phyloP scores from a whole-genome alignment of 2,797 vertebrate genomes.

The Pseudomugil tenellus region DNA sequence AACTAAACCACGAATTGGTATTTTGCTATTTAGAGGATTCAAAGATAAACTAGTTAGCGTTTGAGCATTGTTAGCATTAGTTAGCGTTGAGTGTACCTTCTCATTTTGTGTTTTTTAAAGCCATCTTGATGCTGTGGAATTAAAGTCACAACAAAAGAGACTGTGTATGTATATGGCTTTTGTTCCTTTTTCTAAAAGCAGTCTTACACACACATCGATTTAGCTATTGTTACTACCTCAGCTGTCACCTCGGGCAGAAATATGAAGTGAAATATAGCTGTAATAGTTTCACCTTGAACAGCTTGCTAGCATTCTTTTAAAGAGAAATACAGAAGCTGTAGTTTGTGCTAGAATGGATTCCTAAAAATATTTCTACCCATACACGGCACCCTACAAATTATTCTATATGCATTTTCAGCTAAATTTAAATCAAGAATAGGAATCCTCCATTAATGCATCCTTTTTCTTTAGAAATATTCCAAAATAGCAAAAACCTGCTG shows the following conservation, averaged over 20 bases:
- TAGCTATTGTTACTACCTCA: not conserved
- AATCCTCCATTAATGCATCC: not conserved
- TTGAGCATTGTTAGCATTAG: not conserved
- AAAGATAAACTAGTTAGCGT: not conserved
- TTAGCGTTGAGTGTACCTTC: too few species aligned
- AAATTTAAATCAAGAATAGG: not conserved
- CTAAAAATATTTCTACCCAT: not conserved
- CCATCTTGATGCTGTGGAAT: not conserved
- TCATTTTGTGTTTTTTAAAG: not conserved
- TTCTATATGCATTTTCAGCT: not conserved
- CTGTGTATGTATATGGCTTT: not conserved
- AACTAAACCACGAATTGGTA: not conserved
- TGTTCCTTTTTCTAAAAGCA: not conserved
- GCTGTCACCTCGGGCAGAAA: not conserved
- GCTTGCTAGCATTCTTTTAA: not conserved
- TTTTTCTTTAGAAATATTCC: too few species aligned
- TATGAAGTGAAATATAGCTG: not conserved
- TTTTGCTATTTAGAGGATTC: not conserved
- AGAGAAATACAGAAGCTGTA: not conserved
- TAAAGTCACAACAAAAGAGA: not conserved
- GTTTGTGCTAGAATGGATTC: not conserved
- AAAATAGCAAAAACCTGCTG: not conserved
- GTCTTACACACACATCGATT: not conserved
- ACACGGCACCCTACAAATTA: not conserved
- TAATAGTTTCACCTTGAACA: not conserved